phyloP scores from a whole-genome alignment of 2,113 vertebrate species.

The Notiomystis cincta region DNA sequence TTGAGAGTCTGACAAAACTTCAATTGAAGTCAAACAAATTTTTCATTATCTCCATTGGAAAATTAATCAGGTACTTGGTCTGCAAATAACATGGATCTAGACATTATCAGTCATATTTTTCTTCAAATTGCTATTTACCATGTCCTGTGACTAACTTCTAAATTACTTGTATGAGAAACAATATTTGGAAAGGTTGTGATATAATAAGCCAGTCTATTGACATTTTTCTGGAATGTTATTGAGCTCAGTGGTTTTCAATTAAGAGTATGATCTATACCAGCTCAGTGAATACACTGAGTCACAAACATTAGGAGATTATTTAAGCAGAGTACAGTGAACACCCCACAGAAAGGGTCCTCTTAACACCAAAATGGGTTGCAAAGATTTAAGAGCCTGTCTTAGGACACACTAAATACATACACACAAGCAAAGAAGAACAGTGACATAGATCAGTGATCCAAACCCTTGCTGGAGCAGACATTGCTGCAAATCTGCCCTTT shows the following conservation, averaged over 20 bases:
- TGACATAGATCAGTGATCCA: neutral
- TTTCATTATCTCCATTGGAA: neutral
- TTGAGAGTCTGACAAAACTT: neutral
- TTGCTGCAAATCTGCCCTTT: neutral
- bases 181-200: slow-evolving; percentile 24
- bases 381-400: neutral
- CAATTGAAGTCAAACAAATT: slow-evolving; percentile 13
- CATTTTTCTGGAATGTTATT: neutral
- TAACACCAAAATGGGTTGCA: neutral
- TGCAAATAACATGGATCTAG: neutral
- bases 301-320: fast-evolving
- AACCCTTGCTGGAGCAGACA: neutral
- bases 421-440: neutral
- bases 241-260: neutral
- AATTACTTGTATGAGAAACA: neutral
- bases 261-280: neutral
- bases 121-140: slow-evolving; percentile 5
- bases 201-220: neutral
- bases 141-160: neutral
- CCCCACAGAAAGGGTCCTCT: neutral
- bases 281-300: neutral
- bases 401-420: neutral
- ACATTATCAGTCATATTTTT: neutral
- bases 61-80: neutral
- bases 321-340: neutral